phyloP scores from a whole-genome alignment of 2,888 invertebrate genomes.

The Nemotelus pantherinus region DNA sequence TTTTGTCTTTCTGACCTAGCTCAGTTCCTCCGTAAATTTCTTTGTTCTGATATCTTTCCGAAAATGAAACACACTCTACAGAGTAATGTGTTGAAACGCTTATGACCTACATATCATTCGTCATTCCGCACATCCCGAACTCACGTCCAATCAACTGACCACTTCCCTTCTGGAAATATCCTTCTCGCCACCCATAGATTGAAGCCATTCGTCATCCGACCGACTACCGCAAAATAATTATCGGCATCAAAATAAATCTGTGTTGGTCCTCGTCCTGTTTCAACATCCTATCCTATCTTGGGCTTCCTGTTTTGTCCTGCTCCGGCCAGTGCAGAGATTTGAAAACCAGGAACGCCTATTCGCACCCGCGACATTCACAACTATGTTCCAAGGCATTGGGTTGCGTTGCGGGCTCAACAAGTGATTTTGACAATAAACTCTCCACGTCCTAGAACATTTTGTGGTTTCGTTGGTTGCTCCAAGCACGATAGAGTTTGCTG shows the following conservation, averaged over 20 bases:
- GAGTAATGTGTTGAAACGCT: slow-evolving; percentile 1
- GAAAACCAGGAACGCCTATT: too few relatives aligned
- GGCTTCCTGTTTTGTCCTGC: too few relatives aligned
- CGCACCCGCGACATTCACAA: too few relatives aligned
- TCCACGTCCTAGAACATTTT: neutral
- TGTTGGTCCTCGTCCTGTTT: neutral
- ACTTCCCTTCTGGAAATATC: neutral
- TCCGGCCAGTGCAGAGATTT: too few relatives aligned
- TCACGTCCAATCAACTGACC: slow-evolving; percentile 20
- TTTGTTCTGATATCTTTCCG: too few relatives aligned
- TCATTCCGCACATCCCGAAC: neutral
- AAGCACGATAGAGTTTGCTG: neutral
- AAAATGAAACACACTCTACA: too few relatives aligned
- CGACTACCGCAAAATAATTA: slow-evolving; percentile 36
- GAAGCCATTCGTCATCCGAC: slow-evolving; percentile 20
- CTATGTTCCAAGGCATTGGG: too few relatives aligned
- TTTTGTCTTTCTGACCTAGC: too few relatives aligned
- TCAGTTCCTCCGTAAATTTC: too few relatives aligned
- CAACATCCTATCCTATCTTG: neutral
- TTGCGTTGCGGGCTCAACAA: too few relatives aligned
- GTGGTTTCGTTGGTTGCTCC: neutral
- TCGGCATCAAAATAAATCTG: slow-evolving; percentile 28
- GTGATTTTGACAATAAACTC: too few relatives aligned
- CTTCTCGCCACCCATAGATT: neutral
- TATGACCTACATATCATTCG: slow-evolving; percentile 25